These are phyloP conservation scores for Catalaphyllia jardinei DNA, from an alignment of 64 coral and sea anemone species.

Conservation along the genomic window DNA sequence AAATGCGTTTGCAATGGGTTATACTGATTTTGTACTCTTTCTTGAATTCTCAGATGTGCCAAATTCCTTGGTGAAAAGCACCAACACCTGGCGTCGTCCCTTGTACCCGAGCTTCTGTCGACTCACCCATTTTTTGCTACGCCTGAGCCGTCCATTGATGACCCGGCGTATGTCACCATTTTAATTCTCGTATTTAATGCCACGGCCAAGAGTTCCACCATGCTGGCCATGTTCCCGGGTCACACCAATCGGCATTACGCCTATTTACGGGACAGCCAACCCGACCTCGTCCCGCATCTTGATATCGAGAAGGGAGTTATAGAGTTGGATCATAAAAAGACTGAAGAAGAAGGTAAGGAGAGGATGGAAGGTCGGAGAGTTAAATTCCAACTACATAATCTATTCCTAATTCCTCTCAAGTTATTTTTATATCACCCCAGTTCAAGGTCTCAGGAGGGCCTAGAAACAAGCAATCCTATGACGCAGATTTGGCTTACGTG, in stretches of 20 bases:
- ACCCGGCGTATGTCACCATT: slow-evolving; percentile 93
- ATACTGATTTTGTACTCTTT: background rate
- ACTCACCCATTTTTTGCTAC: slow-evolving; percentile 98
- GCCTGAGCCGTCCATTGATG: slow-evolving; percentile 92
- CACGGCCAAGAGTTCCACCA: slow-evolving; percentile 78
- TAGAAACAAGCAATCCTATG: too few relatives aligned
- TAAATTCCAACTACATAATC: too few relatives aligned
- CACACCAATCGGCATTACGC: slow-evolving; percentile 90
- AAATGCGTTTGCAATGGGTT: too few relatives aligned
- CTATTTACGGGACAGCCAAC: slow-evolving; percentile 88
- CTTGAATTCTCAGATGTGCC: slow-evolving; percentile 62
- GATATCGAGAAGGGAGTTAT: slow-evolving; percentile 18
- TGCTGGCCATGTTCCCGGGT: slow-evolving; percentile 90
- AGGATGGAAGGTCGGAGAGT: too few relatives aligned
- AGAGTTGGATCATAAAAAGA: background rate
- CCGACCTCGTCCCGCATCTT: slow-evolving; percentile 80
- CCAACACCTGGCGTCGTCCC: slow-evolving; percentile 81
- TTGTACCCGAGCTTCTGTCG: slow-evolving; percentile 89
- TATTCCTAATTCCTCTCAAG: too few relatives aligned
- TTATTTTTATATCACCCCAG: too few relatives aligned
- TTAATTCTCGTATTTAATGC: slow-evolving; percentile 98
- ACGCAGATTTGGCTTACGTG: too few relatives aligned
- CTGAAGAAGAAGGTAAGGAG: slow-evolving; percentile 3
- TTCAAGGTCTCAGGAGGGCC: too few relatives aligned
- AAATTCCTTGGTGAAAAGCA: slow-evolving; percentile 88